Evolutionary conservation across 2,113 vertebrate genomes (phyloP).

Genomic region (Tupaia tana): DNA sequence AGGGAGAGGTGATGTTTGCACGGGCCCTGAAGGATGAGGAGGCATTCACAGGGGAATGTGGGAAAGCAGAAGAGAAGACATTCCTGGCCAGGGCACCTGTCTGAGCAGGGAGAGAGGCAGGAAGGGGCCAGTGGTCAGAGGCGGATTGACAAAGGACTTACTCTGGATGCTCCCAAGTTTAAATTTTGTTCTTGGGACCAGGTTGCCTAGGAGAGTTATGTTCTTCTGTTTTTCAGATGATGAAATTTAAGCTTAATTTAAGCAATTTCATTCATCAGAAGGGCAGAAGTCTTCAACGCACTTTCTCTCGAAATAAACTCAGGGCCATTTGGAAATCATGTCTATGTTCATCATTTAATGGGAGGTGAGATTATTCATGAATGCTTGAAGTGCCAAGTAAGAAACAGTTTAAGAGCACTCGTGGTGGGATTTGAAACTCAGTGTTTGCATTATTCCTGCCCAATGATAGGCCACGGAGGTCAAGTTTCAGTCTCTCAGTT

Average conservation of each 20-base stretch:
- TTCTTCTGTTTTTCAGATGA: neutral
- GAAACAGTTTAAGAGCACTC: constrained; percentile 1
- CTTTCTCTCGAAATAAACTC: constrained; percentile 50
- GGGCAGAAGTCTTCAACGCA: constrained; percentile 19
- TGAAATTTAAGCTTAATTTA: neutral
- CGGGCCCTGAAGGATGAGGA: neutral
- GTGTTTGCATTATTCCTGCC: neutral
- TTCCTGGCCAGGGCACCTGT: neutral
- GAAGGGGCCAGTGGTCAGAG: neutral
- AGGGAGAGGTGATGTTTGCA: neutral
- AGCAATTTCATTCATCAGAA: neutral
- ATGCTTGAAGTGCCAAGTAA: neutral
- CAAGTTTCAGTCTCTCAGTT: constrained; percentile 67
- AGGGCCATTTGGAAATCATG: constrained; percentile 7
- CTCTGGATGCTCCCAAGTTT: neutral
- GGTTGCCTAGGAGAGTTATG: neutral
- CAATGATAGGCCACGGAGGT: constrained; percentile 65
- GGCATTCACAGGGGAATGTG: neutral
- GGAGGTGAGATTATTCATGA: constrained; percentile 29
- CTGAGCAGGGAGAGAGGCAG: neutral
- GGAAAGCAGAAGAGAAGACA: neutral
- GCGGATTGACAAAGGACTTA: neutral
- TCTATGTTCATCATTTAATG: constrained; percentile 39
- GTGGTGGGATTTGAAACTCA: neutral
- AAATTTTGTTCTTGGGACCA: constrained; percentile 20